A percentile compares a stretch with the other conserved stretches of the same genome.
These are phyloP conservation scores for Conus ventricosus DNA, from an alignment of 1,140 invertebrate genomes.

Conservation along the genomic window DNA sequence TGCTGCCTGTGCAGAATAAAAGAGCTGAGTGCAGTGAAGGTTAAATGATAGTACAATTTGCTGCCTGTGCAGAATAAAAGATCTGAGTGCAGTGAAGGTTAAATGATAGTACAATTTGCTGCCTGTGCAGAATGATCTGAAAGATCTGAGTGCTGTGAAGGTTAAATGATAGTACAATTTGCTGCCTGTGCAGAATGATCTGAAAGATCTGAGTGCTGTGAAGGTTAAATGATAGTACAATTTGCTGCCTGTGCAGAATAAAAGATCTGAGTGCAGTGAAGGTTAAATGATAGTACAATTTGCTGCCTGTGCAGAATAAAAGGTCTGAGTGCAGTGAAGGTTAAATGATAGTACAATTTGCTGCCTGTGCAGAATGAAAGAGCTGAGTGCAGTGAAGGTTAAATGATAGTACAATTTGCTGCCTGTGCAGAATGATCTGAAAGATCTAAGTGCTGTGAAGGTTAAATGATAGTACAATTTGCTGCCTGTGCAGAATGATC, in stretches of 20 bases:
- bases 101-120: too few species aligned
- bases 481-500: background rate
- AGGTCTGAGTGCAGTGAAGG: too few species aligned
- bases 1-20: background rate
- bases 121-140: background rate
- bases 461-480: constrained; percentile 43
- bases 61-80: background rate
- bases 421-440: constrained; percentile 62
- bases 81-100: too few species aligned
- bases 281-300: constrained; percentile 44
- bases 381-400: too few species aligned
- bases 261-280: constrained; percentile 68
- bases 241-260: constrained; percentile 55
- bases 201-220: constrained; percentile 65
- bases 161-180: background rate
- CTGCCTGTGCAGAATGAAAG: background rate
- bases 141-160: too few species aligned
- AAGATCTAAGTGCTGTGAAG: constrained; percentile 67
- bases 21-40: too few species aligned
- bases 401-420: background rate
- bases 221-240: constrained; percentile 45
- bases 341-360: too few species aligned
- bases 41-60: background rate
- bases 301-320: background rate
- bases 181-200: constrained; percentile 58